A percentile compares a stretch with the other conserved stretches of the same genome.
Evolutionary conservation across 2,113 vertebrate species (phyloP).

Genomic region (Mus pahari): DNA sequence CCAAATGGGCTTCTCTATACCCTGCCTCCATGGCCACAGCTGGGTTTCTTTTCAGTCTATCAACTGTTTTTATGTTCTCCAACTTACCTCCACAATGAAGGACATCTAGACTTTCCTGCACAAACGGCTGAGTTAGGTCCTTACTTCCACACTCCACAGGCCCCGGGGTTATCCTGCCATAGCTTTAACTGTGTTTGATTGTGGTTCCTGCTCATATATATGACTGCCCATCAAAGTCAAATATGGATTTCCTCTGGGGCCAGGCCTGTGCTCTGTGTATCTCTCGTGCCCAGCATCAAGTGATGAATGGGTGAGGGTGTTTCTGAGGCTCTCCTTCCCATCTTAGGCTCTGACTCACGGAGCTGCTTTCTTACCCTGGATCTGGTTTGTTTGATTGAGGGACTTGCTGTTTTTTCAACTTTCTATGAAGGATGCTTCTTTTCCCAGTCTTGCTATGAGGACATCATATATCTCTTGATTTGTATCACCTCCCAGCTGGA

Average conservation of each 20-base stretch:
- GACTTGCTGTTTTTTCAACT: slow-evolving; percentile 44
- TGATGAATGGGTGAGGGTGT: not conserved
- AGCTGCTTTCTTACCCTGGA: not conserved
- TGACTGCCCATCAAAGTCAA: not conserved
- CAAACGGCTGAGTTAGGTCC: not conserved
- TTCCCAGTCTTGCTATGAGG: not conserved
- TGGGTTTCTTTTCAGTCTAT: not conserved
- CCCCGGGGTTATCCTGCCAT: not conserved
- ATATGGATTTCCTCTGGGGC: not conserved
- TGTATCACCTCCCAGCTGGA: not conserved
- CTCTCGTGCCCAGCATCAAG: not conserved
- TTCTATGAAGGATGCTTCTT: slow-evolving; percentile 6
- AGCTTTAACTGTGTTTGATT: not conserved
- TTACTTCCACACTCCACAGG: not conserved
- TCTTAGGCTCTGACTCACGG: not conserved
- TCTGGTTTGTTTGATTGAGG: slow-evolving; percentile 6
- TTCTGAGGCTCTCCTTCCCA: not conserved
- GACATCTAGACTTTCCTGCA: not conserved
- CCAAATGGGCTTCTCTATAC: not conserved
- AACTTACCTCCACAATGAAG: not conserved
- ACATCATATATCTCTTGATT: not conserved
- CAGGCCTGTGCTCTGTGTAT: not conserved
- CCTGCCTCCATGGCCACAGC: not conserved
- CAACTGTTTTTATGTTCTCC: not conserved
- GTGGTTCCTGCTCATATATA: not conserved